Evolutionary conservation across 2,888 invertebrate species (phyloP).

Genomic region (Megastigmus dorsalis): DNA sequence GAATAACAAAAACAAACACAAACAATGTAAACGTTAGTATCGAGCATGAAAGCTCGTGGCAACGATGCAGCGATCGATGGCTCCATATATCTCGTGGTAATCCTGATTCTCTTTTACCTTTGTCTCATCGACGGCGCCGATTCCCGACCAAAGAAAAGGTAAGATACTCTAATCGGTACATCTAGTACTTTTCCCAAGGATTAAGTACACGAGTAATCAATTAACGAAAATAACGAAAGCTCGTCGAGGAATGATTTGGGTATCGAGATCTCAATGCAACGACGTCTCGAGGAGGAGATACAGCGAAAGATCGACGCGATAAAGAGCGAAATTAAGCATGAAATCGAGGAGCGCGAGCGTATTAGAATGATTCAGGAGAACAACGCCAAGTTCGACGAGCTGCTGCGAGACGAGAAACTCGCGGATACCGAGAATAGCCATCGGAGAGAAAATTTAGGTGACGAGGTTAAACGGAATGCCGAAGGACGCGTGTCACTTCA

Average conservation of each 20-base stretch:
- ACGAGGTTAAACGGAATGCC: no score
- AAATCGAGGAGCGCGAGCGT: conserved; percentile 64
- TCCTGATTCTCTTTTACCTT: background rate
- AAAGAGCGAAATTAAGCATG: conserved; percentile 72
- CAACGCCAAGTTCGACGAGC: conserved; percentile 64
- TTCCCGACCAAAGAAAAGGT: no score
- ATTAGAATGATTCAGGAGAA: conserved; percentile 62
- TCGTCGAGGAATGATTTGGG: no score
- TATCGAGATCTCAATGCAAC: background rate
- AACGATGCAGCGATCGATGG: background rate
- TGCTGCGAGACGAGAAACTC: no score
- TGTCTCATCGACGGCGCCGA: background rate
- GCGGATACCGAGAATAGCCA: no score
- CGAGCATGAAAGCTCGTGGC: background rate
- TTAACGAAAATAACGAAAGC: background rate
- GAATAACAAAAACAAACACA: background rate
- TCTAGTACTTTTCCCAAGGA: no score
- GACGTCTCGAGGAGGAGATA: conserved; percentile 67
- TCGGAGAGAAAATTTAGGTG: no score
- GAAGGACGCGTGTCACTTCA: no score
- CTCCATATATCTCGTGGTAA: background rate
- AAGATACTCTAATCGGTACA: no score
- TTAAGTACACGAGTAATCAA: no score
- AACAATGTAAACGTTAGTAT: background rate
- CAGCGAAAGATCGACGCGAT: conserved; percentile 71